Base-by-base conservation (phyloP, 2,113 vertebrate species). In the Microcebus jonahi region DNA sequence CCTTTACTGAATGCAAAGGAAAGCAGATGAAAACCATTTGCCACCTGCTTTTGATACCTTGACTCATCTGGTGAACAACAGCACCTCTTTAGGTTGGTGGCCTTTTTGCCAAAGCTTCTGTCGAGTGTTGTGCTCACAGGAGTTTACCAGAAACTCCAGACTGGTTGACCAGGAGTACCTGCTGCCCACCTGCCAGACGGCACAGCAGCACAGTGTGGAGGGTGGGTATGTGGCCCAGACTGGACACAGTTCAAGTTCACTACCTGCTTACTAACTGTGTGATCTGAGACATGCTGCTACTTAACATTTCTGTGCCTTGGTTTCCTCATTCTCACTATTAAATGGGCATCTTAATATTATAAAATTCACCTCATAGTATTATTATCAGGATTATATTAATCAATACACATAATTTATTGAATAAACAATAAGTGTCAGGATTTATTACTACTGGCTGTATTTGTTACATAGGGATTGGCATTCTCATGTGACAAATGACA, bases 191-290 rank as follows among this genome's bases (percentile, higher is more conserved):
- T 0, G 50, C 8, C 39, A 31, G 77, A 17, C 4, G 50, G 57
- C 3, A 3, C 0, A 50, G 25, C 8, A 1, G 50, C 0, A 3
- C 4, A 0, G 0, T 5, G 65, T 13, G 36, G 10, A 1, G 3
- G 90, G 23, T 4, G 39, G 59, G 4, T 9, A 4, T 17, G n/a
- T 23, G 45, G n/a, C 27, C 48, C 92, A 25, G 29, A 4, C n/a
- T 1, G 29, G 21, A 45, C 36, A 36, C 45, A 23, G 21, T 42
- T 27, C 15, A 2, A 11, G 29, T 13, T 85, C 17, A 27, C 10
- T 11, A 18, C 48, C n/a, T 42, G n/a, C 65, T 65, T 21, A 7
- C 50, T 20, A 5, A 71, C 70, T 34, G 12, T 12, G 8, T 36
- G 80, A 50, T 63, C 25, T 65, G 6, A 50, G 55, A 45, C 8